These are phyloP conservation scores for Neoascia interrupta DNA, from an alignment of 2,888 invertebrate species.

Conservation along the genomic window DNA sequence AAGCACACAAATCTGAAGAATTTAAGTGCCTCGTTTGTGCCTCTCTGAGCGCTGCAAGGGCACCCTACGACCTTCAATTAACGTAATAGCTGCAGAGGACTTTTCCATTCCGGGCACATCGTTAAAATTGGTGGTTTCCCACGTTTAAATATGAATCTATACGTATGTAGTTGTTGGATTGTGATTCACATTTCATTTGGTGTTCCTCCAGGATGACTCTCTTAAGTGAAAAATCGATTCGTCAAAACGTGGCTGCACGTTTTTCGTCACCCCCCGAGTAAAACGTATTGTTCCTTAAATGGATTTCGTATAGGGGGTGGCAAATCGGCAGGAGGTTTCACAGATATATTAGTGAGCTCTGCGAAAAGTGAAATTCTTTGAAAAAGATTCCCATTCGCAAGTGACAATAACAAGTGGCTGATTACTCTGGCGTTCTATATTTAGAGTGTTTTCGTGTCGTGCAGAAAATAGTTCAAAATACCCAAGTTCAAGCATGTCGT, in stretches of 20 bases:
- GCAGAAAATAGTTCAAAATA: slow-evolving; percentile 21
- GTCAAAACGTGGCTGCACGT: slow-evolving; percentile 3
- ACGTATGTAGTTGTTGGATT: too few species aligned
- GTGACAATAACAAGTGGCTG: slow-evolving; percentile 55
- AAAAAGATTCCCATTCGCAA: slow-evolving; percentile 21
- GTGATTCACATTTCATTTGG: too few species aligned
- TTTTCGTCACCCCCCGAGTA: not conserved
- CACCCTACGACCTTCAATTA: slow-evolving; percentile 27
- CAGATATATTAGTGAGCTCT: not conserved
- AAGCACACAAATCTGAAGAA: not conserved
- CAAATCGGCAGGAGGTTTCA: too few species aligned
- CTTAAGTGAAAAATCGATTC: slow-evolving; percentile 24
- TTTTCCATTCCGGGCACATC: slow-evolving; percentile 17
- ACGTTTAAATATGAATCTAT: too few species aligned
- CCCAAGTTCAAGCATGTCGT: slow-evolving; percentile 38
- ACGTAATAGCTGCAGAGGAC: slow-evolving; percentile 11
- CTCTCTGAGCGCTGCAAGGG: not conserved
- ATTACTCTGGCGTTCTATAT: slow-evolving; percentile 38
- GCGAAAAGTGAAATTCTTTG: slow-evolving; percentile 11
- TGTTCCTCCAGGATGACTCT: too few species aligned
- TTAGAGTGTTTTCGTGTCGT: too few species aligned
- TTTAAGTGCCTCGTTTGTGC: not conserved
- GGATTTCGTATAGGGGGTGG: slow-evolving; percentile 5
- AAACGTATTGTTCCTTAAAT: slow-evolving; percentile 18
- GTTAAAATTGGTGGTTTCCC: slow-evolving; percentile 20